Percentiles rank a stretch among this genome's conserved stretches.
Evolutionary conservation across 2,888 invertebrate species (phyloP).

Genomic region (Xestia c-nigrum): DNA sequence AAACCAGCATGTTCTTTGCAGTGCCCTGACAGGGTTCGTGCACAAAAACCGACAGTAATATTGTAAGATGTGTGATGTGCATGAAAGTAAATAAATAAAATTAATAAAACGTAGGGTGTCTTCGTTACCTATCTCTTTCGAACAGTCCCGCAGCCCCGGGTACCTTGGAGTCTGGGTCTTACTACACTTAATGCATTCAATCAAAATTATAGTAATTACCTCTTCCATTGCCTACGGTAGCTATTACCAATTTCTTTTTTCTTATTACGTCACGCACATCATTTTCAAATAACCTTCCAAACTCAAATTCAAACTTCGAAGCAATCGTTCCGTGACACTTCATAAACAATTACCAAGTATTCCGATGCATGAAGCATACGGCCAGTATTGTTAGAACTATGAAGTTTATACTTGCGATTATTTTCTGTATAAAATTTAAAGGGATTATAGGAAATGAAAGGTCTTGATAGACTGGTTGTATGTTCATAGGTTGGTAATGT

Average conservation of each 20-base stretch:
- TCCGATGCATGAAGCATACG: conserved; percentile 66
- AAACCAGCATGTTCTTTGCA: no score
- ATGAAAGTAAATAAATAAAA: no score
- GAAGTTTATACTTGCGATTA: conserved; percentile 46
- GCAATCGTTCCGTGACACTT: conserved; percentile 68
- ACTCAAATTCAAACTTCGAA: conserved; percentile 68
- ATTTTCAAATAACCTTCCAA: conserved; percentile 66
- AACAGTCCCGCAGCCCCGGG: no score
- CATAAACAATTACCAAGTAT: conserved; percentile 72
- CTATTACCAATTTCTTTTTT: conserved; percentile 20
- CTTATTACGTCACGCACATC: conserved; percentile 50
- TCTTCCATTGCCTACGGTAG: conserved; percentile 11
- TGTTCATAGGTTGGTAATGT: conserved; percentile 51
- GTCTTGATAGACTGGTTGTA: conserved; percentile 49
- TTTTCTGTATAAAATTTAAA: conserved; percentile 7
- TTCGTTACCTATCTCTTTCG: no score
- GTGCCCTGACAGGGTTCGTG: no score
- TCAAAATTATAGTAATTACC: neutral
- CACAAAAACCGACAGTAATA: no score
- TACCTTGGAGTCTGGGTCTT: no score
- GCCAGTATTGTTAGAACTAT: conserved; percentile 63
- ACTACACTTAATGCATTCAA: no score
- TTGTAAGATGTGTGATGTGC: no score
- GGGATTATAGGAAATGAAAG: conserved; percentile 42
- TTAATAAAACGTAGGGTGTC: no score